phyloP scores from a whole-genome alignment of 2,113 vertebrate genomes.

The Rattus norvegicus region GRCr8 NC_086030.1:6613001-6613500 shows the following conservation, averaged over 20 bases:
- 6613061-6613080: background rate
- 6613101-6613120: background rate
- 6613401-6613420: background rate
- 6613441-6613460: background rate
- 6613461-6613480: background rate
- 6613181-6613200: no score
- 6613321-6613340: background rate
- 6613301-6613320: background rate
- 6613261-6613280: no score
- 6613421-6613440: background rate
- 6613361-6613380: background rate
- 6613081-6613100: background rate
- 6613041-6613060: background rate
- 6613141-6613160: no score
- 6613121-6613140: background rate
- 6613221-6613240: no score
- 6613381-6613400: background rate
- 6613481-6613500: background rate
- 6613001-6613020: background rate
- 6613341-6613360: background rate
- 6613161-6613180: no score
- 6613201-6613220: no score
- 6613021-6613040: no score
- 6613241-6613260: no score
- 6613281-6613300: no score